Base-by-base conservation (phyloP, 2,113 vertebrate genomes). In the Strix aluco region DNA sequence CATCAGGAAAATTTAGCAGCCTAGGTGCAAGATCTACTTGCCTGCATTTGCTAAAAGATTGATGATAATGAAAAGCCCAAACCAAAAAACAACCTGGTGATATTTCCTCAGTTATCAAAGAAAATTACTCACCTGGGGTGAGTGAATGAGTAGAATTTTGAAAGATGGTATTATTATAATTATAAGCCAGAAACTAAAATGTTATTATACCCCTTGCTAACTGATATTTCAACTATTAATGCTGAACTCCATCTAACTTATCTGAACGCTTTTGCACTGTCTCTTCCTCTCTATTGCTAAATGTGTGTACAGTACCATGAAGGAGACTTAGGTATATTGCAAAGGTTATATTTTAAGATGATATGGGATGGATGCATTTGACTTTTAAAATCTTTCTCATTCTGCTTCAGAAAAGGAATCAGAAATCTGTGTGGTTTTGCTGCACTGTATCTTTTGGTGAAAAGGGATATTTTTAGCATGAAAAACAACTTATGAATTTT, bases 271-370 rank as follows among this genome's bases (percentile, higher is more conserved):
- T 92, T 46, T 87, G 42, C 61, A 69, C 47, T 55, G 54, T 84
- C 81, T 93, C 79, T 94, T 73, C 51, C n/a, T 79, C 61, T 95
- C 91, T 82, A 36, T n/a, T 92, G 94, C 51, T 81, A 66, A 94
- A 92, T 67, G 49, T 30, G 51, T 55, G 32, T 94, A 83, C 26
- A 86, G 42, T 22, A 90, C 71, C 91, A 94, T 91, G 94, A 96
- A 94, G 95, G 92, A 94, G 96, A 88, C 67, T 14, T 29, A 70
- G 81, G 90, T 78, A 91, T 95, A 95, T 92, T 91, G 84, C 94
- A 93, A 91, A 95, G 81, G 73, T 93, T 91, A 16, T 63, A 59
- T 92, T 86, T 94, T 86, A 94, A 90, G 51, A 88, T 78, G 10
- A 74, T 51, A 71, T 3, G 29, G 47, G 52, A 70, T 49, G 74